A percentile compares a stretch with the other conserved stretches of the same genome.
These are phyloP conservation scores for Copidosoma aretas DNA, from an alignment of 2,888 invertebrate species.

Conservation along the genomic window DNA sequence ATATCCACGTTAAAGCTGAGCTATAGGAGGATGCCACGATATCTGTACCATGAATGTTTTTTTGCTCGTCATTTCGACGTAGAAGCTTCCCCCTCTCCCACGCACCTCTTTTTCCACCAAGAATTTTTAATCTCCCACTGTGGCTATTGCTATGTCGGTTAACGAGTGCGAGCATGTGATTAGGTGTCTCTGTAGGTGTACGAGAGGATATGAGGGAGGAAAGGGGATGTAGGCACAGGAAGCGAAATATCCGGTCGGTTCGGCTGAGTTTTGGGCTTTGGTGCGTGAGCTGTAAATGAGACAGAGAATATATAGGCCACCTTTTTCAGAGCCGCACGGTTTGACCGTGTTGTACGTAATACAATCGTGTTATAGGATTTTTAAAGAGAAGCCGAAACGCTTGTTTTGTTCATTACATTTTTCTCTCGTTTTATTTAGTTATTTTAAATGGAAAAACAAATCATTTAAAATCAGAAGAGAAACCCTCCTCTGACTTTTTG, in stretches of 20 bases:
- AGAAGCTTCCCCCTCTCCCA: neutral
- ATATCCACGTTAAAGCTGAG: too few species aligned
- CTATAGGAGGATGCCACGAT: too few species aligned
- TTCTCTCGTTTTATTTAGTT: too few species aligned
- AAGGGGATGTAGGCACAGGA: conserved; percentile 6
- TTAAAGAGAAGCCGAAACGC: too few species aligned
- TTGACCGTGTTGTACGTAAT: too few species aligned
- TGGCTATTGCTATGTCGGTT: neutral
- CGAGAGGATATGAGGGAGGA: conserved; percentile 8
- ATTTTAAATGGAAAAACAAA: too few species aligned
- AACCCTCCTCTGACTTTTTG: too few species aligned
- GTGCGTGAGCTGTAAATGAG: conserved; percentile 28
- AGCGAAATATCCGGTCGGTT: conserved; percentile 26
- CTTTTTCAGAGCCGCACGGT: conserved; percentile 4
- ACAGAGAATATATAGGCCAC: conserved; percentile 13
- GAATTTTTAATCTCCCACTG: conserved; percentile 40
- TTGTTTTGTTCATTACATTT: too few species aligned
- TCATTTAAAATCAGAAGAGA: too few species aligned
- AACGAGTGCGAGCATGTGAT: neutral
- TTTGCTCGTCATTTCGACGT: neutral
- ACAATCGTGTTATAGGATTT: too few species aligned
- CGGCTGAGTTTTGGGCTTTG: neutral
- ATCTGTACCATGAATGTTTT: too few species aligned
- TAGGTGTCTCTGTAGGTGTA: neutral
- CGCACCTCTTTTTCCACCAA: conserved; percentile 30